Base-by-base conservation (phyloP, 2,797 vertebrate species). In the Diplodus puntazzo region DNA sequence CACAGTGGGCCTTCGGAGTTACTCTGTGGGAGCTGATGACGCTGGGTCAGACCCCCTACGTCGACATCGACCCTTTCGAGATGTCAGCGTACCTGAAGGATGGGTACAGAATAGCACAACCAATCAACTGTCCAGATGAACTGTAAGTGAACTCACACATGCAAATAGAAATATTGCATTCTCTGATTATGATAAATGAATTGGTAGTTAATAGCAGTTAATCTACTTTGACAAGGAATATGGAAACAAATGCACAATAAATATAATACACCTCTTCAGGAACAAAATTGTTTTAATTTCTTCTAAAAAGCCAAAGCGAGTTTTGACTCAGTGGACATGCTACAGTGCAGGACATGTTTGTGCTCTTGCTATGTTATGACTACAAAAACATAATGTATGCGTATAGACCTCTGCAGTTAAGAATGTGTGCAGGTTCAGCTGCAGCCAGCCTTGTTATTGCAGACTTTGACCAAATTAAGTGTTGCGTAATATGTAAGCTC, bases 41-140 rank as follows among this genome's bases (percentile, higher is more conserved):
- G 12, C 92, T 99, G 90, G 98, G 98, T 70, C 98, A 99, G 94
- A 99, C 98, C 1, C 98, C 98, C 0, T 99, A 99, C 1, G 97
- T 99, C 6, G 98, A 99, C 92, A 98, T 99, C 0, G 98, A 99
- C 90, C 98, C 98, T 25, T 99, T 99, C 50, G 98, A 99, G 95
- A 99, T 99, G 98, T 98, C 98, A 0, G 98, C 98, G 14, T 99
- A 99, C 92, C 95, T 99, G 90, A 99, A 99, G 93, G 98, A 99
- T 2, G 98, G 98, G 54, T 99, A 98, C 95, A 96, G 98, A 90
- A 99, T 99, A 97, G 97, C 98, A 87, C 98, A 99, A 82, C 98
- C 98, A n/a, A 99, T 99, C 96, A 99, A 99, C 95, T 99, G 98
- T 89, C 98, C 98, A 0, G 98, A 99, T 82, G 98, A 99, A 89